These are phyloP conservation scores for Baronia brevicornis DNA, from an alignment of 2,888 invertebrate species.

Conservation along the genomic window DNA sequence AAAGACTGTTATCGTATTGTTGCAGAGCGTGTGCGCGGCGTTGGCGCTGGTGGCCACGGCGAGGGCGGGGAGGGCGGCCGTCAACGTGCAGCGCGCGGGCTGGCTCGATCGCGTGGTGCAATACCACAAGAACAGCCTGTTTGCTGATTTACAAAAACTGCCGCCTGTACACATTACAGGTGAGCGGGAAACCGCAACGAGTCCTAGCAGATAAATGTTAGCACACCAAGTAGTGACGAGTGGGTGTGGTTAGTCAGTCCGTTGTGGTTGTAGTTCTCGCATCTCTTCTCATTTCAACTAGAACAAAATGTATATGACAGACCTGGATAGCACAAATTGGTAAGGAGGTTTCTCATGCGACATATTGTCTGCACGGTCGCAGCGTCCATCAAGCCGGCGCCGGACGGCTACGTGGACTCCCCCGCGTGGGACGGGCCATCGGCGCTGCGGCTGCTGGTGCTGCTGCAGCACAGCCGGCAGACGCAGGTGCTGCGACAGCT, in stretches of 20 bases:
- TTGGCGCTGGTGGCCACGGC: constrained; percentile 15
- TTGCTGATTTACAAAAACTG: constrained; percentile 31
- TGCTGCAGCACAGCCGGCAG: constrained; percentile 32
- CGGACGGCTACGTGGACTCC: constrained; percentile 39
- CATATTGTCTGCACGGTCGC: neutral
- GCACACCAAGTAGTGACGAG: no score
- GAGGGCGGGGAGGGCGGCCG: no score
- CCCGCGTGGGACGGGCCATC: constrained; percentile 35
- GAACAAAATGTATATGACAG: no score
- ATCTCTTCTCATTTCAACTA: no score
- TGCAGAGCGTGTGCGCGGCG: constrained; percentile 14
- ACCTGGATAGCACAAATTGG: no score
- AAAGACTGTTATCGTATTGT: no score
- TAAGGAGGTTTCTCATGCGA: no score
- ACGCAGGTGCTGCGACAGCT: constrained; percentile 24
- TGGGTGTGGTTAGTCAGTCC: no score
- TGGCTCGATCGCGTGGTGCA: constrained; percentile 44
- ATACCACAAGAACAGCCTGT: constrained; percentile 33
- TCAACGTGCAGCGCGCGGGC: constrained; percentile 29
- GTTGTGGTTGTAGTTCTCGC: no score
- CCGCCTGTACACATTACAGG: constrained; percentile 32
- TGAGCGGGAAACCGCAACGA: constrained; percentile 18
- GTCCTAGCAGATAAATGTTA: no score
- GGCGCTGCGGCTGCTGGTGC: constrained; percentile 34
- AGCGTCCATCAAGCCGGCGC: constrained; percentile 31